These are phyloP conservation scores for Pseudotriccus pelzelni DNA, from an alignment of 2,797 vertebrate genomes.

Conservation along the genomic window DNA sequence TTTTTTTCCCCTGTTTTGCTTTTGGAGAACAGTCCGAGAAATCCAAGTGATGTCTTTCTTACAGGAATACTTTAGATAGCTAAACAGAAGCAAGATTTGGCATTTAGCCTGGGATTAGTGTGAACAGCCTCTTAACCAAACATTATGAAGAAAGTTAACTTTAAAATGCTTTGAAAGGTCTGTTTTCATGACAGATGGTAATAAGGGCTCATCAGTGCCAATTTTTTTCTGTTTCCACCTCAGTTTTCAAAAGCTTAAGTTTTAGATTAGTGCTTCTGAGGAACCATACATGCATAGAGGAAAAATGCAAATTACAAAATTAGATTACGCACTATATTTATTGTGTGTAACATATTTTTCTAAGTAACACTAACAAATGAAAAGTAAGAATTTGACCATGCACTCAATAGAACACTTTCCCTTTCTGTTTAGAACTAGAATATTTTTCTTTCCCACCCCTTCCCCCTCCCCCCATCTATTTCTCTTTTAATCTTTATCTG, in stretches of 20 bases:
- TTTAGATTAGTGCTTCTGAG: slow-evolving; percentile 34
- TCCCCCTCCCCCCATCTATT: background rate
- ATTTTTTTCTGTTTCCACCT: slow-evolving; percentile 50
- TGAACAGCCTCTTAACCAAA: slow-evolving; percentile 64
- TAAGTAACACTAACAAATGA: slow-evolving; percentile 6
- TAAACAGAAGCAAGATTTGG: slow-evolving; percentile 67
- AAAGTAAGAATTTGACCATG: background rate
- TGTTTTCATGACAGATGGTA: slow-evolving; percentile 68
- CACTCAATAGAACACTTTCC: background rate
- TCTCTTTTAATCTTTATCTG: background rate
- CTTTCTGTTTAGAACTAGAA: background rate
- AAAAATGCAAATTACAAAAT: background rate
- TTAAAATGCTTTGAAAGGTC: slow-evolving; percentile 66
- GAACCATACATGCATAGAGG: background rate
- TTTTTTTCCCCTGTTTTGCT: background rate
- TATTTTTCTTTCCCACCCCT: background rate
- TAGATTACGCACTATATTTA: background rate
- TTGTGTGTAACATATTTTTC: background rate
- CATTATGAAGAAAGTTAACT: slow-evolving; percentile 68
- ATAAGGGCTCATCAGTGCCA: slow-evolving; percentile 61
- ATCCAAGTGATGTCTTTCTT: slow-evolving; percentile 55
- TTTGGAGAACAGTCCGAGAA: slow-evolving; percentile 48
- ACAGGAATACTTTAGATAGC: slow-evolving; percentile 43
- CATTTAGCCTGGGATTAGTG: slow-evolving; percentile 53
- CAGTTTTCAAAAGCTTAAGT: slow-evolving; percentile 39